phyloP scores from a whole-genome alignment of 2,797 vertebrate genomes.

The Lacerta agilis region DNA sequence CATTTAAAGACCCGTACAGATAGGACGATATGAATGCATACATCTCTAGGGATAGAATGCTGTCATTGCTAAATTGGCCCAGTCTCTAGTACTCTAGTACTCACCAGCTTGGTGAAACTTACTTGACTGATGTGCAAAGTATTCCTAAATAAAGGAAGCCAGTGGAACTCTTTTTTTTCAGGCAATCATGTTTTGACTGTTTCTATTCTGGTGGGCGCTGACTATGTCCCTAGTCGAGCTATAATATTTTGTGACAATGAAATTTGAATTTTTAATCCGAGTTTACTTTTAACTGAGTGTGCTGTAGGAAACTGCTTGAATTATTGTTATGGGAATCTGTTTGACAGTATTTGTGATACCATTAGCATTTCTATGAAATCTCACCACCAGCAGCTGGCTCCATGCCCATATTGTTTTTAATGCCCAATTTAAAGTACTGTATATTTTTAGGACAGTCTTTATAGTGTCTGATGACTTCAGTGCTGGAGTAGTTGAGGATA shows the following conservation, averaged over 20 bases:
- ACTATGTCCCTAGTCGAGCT: background rate
- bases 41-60: too few relatives aligned
- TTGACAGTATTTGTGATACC: background rate
- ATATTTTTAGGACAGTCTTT: background rate
- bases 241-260: background rate
- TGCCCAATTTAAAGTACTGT: background rate
- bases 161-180: background rate
- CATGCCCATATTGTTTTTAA: background rate
- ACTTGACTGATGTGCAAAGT: background rate
- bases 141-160: too few relatives aligned
- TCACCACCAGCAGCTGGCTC: background rate
- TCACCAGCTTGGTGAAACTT: too few relatives aligned
- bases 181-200: background rate
- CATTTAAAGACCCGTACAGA: too few relatives aligned
- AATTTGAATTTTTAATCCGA: background rate
- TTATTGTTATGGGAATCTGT: background rate
- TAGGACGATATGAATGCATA: too few relatives aligned
- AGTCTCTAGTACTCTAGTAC: too few relatives aligned
- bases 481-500: background rate
- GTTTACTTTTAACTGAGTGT: background rate
- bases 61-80: background rate
- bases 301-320: background rate
- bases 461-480: background rate
- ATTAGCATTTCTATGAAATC: background rate
- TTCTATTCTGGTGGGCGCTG: too few relatives aligned